These are phyloP conservation scores for Mythimna loreyi DNA, from an alignment of 2,888 invertebrate species.

Conservation along the genomic window DNA sequence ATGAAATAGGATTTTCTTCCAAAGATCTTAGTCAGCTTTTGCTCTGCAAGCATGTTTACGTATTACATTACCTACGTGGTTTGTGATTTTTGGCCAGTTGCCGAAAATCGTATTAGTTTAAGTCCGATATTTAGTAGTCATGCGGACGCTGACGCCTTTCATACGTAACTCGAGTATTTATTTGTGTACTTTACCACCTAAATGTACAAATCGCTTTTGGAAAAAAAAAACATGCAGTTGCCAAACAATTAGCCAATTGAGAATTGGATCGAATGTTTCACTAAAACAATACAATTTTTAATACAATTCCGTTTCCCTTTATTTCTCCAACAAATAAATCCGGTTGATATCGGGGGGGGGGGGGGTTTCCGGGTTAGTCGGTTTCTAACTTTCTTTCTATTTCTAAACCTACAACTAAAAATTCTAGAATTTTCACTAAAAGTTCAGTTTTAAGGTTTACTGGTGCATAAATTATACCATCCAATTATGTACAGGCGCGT, in stretches of 20 bases:
- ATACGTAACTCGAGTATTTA: slow-evolving; percentile 46
- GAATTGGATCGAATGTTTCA: slow-evolving; percentile 39
- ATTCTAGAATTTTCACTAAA: slow-evolving; percentile 29
- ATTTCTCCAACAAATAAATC: slow-evolving; percentile 16
- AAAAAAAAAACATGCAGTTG: background rate
- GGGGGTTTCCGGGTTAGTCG: no score
- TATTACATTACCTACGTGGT: slow-evolving; percentile 34
- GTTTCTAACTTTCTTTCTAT: no score
- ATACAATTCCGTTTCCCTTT: slow-evolving; percentile 26
- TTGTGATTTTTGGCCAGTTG: slow-evolving; percentile 50
- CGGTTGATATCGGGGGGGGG: no score
- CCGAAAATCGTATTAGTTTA: slow-evolving; percentile 52
- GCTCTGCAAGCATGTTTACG: slow-evolving; percentile 25
- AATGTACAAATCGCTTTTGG: slow-evolving; percentile 11
- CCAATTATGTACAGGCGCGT: slow-evolving; percentile 33
- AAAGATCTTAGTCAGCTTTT: slow-evolving; percentile 30
- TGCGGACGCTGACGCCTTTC: slow-evolving; percentile 44
- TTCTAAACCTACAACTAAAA: slow-evolving; percentile 11
- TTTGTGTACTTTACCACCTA: slow-evolving; percentile 30
- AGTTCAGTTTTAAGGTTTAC: slow-evolving; percentile 17
- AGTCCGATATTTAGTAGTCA: slow-evolving; percentile 37
- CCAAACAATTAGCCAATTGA: slow-evolving; percentile 28
- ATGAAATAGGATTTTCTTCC: slow-evolving; percentile 12
- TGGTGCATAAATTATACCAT: slow-evolving; percentile 19
- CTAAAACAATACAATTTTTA: slow-evolving; percentile 37